Percentiles rank a stretch among this genome's conserved stretches.
Conservation (phyloP, 2,797 vertebrate genomes). For the Bovichtus variegatus region DNA sequence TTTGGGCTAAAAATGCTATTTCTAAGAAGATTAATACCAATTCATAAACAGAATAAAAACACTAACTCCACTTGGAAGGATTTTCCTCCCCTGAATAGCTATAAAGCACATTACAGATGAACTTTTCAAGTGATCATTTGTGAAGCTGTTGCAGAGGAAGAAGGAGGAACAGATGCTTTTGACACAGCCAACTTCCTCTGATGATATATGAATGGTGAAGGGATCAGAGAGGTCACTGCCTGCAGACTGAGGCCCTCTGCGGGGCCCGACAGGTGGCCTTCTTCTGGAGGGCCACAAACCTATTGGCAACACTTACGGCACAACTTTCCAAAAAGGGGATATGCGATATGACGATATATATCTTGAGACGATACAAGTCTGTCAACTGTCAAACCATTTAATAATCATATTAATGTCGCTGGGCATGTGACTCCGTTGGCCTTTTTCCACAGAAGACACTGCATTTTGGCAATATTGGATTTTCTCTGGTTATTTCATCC, state of each 20-base stretch:
- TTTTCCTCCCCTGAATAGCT: too few relatives aligned
- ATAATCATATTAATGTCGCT: too few relatives aligned
- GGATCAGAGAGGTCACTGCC: neutral
- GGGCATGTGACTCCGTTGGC: neutral
- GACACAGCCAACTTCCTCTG: conserved; percentile 15
- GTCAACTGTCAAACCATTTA: neutral
- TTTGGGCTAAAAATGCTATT: neutral
- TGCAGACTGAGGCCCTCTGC: neutral
- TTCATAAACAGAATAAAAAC: neutral
- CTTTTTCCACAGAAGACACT: neutral
- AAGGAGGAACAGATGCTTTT: conserved; percentile 2
- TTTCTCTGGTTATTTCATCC: neutral
- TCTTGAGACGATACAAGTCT: neutral
- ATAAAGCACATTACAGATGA: conserved; percentile 4
- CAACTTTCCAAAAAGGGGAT: neutral
- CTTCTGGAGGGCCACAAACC: neutral
- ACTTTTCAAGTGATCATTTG: neutral
- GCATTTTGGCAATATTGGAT: neutral
- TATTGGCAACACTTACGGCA: neutral
- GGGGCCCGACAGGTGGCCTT: conserved; percentile 14
- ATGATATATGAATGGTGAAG: conserved; percentile 8
- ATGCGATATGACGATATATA: neutral
- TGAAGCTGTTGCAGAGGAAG: conserved; percentile 2
- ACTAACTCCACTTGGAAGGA: neutral
- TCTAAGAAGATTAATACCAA: neutral